A percentile compares a stretch with the other conserved stretches of the same genome.
phyloP scores from a whole-genome alignment of 2,797 vertebrate species.

The Hypotaenidia philippensis region DNA sequence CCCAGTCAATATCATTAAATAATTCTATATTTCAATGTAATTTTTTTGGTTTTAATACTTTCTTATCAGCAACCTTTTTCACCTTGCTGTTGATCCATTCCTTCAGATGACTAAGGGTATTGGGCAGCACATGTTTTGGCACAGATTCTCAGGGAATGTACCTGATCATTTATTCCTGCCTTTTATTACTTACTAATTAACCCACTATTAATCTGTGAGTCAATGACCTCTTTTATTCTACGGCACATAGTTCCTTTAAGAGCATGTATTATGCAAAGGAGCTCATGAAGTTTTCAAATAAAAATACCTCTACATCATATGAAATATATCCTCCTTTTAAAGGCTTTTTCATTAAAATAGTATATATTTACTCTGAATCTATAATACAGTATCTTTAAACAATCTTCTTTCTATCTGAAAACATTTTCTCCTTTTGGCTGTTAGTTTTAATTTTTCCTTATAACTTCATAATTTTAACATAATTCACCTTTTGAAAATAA shows the following conservation, averaged over 20 bases:
- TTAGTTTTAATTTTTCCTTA: not conserved
- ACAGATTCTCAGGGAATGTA: not conserved
- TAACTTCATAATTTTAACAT: not conserved
- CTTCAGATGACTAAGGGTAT: not conserved
- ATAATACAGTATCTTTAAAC: not conserved
- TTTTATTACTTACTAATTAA: not conserved
- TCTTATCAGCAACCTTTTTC: not conserved
- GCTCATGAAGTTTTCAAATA: not conserved
- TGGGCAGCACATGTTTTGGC: not conserved
- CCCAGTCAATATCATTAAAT: not conserved
- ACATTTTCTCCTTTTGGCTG: not conserved
- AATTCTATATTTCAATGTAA: not conserved
- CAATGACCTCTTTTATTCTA: not conserved
- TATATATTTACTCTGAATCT: not conserved
- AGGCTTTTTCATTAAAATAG: not conserved
- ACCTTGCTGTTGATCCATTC: not conserved
- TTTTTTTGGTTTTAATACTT: not conserved
- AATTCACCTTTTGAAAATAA: not conserved
- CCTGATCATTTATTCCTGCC: not conserved
- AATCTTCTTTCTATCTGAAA: not conserved
- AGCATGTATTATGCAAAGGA: not conserved
- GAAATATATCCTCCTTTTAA: not conserved
- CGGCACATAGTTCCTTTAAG: not conserved
- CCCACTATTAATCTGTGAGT: not conserved
- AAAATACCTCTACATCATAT: not conserved